Conservation (phyloP, 2,113 vertebrate genomes). For the Spheniscus mendiculus region DNA sequence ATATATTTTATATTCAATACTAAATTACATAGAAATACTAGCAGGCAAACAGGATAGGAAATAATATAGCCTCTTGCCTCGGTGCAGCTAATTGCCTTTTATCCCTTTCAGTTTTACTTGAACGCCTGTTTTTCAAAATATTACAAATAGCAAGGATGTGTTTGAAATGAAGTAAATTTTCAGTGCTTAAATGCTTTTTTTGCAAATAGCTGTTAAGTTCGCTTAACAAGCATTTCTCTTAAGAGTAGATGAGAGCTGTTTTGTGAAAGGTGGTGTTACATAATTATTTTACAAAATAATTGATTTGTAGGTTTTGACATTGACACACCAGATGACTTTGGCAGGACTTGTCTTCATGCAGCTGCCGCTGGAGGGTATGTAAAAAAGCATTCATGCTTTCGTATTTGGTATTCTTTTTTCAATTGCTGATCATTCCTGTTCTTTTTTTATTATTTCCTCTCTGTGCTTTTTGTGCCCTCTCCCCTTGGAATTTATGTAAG, state of each 20-base stretch:
- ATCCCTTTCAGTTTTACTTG: not conserved
- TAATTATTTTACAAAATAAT: conserved; percentile 30
- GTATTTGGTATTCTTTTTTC: not conserved
- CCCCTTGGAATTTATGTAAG: not conserved
- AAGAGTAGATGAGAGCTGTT: not conserved
- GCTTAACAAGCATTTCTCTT: not conserved
- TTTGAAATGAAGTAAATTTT: not conserved
- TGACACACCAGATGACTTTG: conserved; percentile 97
- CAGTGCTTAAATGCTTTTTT: not conserved
- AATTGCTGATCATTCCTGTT: not conserved
- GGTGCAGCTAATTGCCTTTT: not conserved
- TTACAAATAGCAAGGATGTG: not conserved
- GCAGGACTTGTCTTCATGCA: conserved; percentile 98
- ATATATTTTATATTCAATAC: not conserved
- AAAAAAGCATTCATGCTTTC: not conserved
- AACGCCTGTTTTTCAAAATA: not conserved
- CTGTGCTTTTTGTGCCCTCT: not conserved
- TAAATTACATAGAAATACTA: not conserved
- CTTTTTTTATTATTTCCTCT: not conserved
- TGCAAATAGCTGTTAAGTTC: not conserved
- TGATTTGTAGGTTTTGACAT: conserved; percentile 90
- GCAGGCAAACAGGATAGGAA: not conserved
- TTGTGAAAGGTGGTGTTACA: not conserved
- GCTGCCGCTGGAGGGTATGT: conserved; percentile 98
- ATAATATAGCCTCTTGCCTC: not conserved